These are phyloP conservation scores for Cheilosia variabilis DNA, from an alignment of 2,888 invertebrate species.

Conservation along the genomic window DNA sequence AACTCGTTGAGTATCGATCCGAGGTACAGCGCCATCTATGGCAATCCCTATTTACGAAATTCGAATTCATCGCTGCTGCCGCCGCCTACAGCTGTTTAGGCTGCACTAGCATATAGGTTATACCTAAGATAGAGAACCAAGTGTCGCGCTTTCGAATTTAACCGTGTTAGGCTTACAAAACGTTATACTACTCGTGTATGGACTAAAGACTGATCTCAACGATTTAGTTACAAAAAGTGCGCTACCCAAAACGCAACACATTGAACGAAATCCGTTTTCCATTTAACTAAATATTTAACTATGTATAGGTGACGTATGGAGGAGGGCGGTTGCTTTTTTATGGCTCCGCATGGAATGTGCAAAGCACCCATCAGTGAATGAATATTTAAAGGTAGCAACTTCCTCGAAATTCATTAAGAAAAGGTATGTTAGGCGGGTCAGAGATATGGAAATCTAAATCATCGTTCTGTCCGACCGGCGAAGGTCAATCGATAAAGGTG, in stretches of 20 bases:
- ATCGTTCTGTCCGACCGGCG: slow-evolving; percentile 25
- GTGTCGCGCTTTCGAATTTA: slow-evolving; percentile 73
- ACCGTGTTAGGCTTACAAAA: slow-evolving; percentile 60
- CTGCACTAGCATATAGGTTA: slow-evolving; percentile 14
- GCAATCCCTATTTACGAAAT: slow-evolving; percentile 93
- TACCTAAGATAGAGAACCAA: slow-evolving; percentile 46
- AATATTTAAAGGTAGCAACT: slow-evolving; percentile 3
- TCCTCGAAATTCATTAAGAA: slow-evolving; percentile 39
- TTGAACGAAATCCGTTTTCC: slow-evolving; percentile 19
- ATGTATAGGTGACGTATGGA: slow-evolving; percentile 29
- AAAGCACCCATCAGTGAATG: no score
- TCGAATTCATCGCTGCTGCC: slow-evolving; percentile 86
- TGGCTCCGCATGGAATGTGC: no score
- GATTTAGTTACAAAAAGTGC: slow-evolving; percentile 65
- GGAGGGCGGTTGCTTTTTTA: not conserved
- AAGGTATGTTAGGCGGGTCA: slow-evolving; percentile 2
- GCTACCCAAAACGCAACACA: slow-evolving; percentile 22
- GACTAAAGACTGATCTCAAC: slow-evolving; percentile 79
- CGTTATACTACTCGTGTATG: slow-evolving; percentile 59
- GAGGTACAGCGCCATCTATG: slow-evolving; percentile 94
- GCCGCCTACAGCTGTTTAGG: slow-evolving; percentile 85
- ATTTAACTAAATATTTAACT: not conserved
- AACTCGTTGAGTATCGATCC: slow-evolving; percentile 87
- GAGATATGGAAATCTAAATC: slow-evolving; percentile 28
- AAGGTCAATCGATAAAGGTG: slow-evolving; percentile 68